phyloP scores from a whole-genome alignment of 2,797 vertebrate species.

The Sebastes itinus region DNA sequence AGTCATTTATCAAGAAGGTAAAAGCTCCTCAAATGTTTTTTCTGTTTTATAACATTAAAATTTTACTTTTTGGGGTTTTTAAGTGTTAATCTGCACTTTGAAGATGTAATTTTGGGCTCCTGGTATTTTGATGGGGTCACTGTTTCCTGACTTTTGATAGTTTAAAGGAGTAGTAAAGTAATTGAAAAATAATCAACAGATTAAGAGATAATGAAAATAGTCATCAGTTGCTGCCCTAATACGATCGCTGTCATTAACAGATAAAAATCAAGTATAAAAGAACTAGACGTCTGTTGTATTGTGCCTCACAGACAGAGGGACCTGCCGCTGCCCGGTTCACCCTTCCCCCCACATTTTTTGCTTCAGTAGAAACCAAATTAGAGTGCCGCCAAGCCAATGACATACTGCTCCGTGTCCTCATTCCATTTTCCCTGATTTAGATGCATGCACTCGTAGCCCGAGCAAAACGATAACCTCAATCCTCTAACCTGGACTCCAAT shows the following conservation, averaged over 20 bases:
- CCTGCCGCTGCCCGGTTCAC: constrained; percentile 31
- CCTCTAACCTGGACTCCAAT: constrained; percentile 22
- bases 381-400: constrained; percentile 48
- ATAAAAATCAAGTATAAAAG: neutral
- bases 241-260: neutral
- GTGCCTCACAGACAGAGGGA: constrained; percentile 28
- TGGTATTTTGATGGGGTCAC: neutral
- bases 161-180: neutral
- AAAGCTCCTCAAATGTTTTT: neutral
- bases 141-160: neutral
- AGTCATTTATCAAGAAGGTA: neutral
- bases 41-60: neutral
- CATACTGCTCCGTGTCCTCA: constrained; percentile 56
- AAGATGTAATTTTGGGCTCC: neutral
- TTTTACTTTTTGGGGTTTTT: too few relatives aligned
- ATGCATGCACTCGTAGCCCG: neutral
- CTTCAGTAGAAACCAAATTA: constrained; percentile 56
- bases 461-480: constrained; percentile 40
- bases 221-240: neutral
- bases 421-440: constrained; percentile 52
- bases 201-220: neutral
- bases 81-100: neutral
- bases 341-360: constrained; percentile 64
- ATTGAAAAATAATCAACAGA: neutral
- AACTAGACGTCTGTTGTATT: neutral